These are phyloP conservation scores for Cynopterus brachyotis DNA, from an alignment of 2,113 vertebrate genomes.

Conservation along the genomic window DNA sequence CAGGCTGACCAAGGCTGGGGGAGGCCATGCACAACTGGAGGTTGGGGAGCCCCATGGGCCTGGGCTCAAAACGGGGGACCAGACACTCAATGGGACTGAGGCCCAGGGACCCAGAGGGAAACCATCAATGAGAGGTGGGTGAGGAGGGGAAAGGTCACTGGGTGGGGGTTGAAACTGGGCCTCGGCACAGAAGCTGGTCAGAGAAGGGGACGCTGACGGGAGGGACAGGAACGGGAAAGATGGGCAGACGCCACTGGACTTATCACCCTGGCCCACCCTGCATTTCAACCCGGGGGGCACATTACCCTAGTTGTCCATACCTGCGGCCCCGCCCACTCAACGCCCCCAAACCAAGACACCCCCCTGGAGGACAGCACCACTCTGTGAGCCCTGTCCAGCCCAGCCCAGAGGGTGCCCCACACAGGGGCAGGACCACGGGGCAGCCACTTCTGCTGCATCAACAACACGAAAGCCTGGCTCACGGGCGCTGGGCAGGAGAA, in stretches of 20 bases:
- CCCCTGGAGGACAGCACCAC: accelerated
- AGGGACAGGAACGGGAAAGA: background rate
- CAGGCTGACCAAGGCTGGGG: accelerated
- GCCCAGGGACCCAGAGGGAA: background rate
- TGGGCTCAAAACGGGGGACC: background rate
- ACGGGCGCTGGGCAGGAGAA: accelerated
- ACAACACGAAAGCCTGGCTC: accelerated
- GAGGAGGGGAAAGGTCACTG: background rate
- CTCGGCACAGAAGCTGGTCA: background rate
- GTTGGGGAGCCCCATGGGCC: background rate
- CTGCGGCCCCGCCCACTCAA: background rate
- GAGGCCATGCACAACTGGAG: accelerated
- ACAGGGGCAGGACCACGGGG: background rate
- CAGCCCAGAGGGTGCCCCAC: background rate
- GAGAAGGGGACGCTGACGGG: background rate
- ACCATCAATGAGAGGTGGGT: background rate
- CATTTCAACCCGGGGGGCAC: background rate
- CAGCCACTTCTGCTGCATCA: background rate
- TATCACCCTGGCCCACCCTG: accelerated
- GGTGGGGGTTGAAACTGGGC: accelerated
- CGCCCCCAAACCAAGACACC: background rate
- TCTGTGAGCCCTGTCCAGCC: background rate
- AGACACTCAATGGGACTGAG: background rate
- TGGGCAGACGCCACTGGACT: background rate
- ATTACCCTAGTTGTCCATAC: background rate